Base-by-base conservation (phyloP, 2,888 invertebrate species). In the Matsumyia berberina region DNA sequence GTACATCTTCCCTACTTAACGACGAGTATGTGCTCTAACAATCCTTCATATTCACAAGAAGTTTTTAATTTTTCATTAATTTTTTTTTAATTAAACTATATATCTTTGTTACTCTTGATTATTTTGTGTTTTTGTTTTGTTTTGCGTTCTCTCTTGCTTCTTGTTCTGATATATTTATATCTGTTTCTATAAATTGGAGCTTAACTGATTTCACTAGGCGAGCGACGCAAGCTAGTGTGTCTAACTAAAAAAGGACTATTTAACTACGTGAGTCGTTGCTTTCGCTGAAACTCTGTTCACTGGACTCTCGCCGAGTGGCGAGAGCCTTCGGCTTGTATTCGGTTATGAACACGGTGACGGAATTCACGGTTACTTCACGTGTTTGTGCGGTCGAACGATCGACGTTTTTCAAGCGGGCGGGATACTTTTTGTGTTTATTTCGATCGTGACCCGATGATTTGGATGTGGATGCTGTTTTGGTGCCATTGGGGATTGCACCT, bases 291-390 rank as follows among this genome's bases (percentile, higher is more conserved):
- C 92, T 92, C 87, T 92, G 91, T 81, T 92, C 92, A 85, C 91
- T 91, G 49, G 92, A 92, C 77, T 91, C 92, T 39, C 91, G 89
- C 79, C 91, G 88, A 87, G 90, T 91, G 86, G 90, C 90, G 80
- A 91, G 88, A 11, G 89, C 90, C 87, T 97, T 97, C 87, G 97
- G 96, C 91, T 97, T 96, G 92, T 97, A 98, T 93, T 99, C 99
- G 78, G 99, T 99, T 91, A 99, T 98, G 87, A 98, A 96, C 85
- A 99, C 98, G 58, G 99, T 99, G 80, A 99, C 97, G 89, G 97
- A 98, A 92, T 98, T 98, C 37, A 98, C 98, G 58, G 99, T 99
- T 88, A 98, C 97, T 93, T 98, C 97, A 92, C 98, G 95, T 76
- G 97, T 97, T 91, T 97, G 96, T 29, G 97, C 98, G 35, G 97